A percentile compares a stretch with the other conserved stretches of the same genome.
Conservation (phyloP, 1,140 invertebrate genomes). For the Aethina tumida region DNA sequence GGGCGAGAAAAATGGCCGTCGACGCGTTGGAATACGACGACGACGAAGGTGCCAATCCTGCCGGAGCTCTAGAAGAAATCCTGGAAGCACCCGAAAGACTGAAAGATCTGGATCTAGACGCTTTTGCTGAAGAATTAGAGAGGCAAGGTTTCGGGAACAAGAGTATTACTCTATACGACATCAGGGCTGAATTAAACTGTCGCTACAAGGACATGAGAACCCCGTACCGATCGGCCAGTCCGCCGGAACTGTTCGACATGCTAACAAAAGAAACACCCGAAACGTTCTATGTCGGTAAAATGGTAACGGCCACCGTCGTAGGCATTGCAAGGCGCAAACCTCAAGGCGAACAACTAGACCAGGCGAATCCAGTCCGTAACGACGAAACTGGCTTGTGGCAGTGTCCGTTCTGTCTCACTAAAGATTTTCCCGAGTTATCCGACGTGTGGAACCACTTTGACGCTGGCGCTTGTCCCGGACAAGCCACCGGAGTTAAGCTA, state of each 20-base stretch:
- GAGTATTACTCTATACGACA: conserved; percentile 95
- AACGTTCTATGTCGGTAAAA: conserved; percentile 88
- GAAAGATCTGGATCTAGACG: conserved; percentile 95
- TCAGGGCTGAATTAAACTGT: conserved; percentile 88
- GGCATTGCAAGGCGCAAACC: conserved; percentile 79
- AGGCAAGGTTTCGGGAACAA: conserved; percentile 94
- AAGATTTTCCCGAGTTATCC: conserved; percentile 88
- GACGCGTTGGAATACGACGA: conserved; percentile 98
- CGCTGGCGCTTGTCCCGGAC: conserved; percentile 87
- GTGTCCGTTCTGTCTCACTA: conserved; percentile 94
- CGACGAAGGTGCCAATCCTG: conserved; percentile 91
- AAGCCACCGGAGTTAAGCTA: conserved; percentile 83
- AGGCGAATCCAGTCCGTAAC: conserved; percentile 89
- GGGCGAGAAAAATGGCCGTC: conserved; percentile 99
- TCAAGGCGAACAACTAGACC: conserved; percentile 85
- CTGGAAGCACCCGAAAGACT: conserved; percentile 89
- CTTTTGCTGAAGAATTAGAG: conserved; percentile 95
- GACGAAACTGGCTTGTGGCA: conserved; percentile 93
- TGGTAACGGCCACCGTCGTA: conserved; percentile 65
- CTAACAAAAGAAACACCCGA: conserved; percentile 94
- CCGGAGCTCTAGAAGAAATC: conserved; percentile 94
- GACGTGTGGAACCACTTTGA: conserved; percentile 99
- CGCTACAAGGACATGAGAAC: conserved; percentile 90
- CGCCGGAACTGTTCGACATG: conserved; percentile 89
- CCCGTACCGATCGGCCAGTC: conserved; percentile 65